Conservation (phyloP, 2,888 invertebrate genomes). For the Podabrus alpinus region DNA sequence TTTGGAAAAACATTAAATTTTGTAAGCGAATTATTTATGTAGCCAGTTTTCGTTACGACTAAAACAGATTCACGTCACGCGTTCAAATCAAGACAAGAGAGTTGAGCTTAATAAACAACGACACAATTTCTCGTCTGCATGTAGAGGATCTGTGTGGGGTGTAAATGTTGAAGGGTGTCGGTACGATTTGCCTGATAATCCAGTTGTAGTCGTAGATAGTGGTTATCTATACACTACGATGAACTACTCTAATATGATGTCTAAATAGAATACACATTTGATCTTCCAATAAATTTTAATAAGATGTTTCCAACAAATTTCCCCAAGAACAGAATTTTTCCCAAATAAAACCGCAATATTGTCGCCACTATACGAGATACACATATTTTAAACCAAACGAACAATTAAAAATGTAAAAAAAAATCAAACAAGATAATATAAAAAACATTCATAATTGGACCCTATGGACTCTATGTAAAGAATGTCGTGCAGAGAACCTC, state of each 20-base stretch:
- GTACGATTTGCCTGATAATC: conserved; percentile 31
- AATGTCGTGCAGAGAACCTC: conserved; percentile 32
- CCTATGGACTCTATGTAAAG: conserved; percentile 22
- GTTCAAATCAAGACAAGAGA: conserved; percentile 36
- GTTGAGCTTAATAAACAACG: conserved; percentile 38
- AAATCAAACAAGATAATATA: conserved; percentile 1
- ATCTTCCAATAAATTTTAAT: conserved; percentile 3
- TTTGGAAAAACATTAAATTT: background rate
- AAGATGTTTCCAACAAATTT: background rate
- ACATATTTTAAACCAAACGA: background rate
- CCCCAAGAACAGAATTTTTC: background rate
- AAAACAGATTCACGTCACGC: conserved; percentile 37
- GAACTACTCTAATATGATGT: conserved; percentile 17
- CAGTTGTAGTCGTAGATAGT: conserved; percentile 33
- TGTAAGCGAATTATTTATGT: background rate
- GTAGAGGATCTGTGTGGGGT: conserved; percentile 27
- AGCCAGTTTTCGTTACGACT: conserved; percentile 19
- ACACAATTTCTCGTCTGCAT: conserved; percentile 35
- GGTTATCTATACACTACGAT: conserved; percentile 31
- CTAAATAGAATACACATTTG: conserved; percentile 1
- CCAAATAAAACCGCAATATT: background rate
- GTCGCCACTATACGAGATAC: background rate
- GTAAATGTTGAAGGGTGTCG: conserved; percentile 27
- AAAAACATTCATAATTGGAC: conserved; percentile 25
- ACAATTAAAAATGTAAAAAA: background rate